Conservation (phyloP, 2,888 invertebrate genomes). For the Lottia scabra region DNA sequence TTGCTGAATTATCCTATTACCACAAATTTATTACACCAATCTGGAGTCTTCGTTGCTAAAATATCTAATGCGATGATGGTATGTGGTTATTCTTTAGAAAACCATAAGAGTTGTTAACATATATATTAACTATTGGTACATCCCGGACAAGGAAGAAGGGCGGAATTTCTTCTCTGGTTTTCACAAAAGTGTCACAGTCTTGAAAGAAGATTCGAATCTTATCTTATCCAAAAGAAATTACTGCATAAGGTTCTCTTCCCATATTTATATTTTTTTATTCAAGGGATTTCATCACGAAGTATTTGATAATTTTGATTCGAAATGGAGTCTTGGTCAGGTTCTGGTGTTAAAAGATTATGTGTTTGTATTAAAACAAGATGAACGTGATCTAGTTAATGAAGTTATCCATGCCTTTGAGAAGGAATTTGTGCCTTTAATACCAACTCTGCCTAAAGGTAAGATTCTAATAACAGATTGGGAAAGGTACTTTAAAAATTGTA, state of each 20-base stretch:
- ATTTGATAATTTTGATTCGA: background rate
- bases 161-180: no score
- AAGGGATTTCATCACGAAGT: conserved; percentile 2
- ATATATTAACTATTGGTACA: no score
- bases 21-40: background rate
- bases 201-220: no score
- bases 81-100: background rate
- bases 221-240: no score
- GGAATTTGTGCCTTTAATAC: no score
- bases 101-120: no score
- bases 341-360: background rate
- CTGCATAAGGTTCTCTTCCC: no score
- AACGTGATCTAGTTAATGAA: background rate
- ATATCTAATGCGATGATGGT: background rate
- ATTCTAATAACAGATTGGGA: no score
- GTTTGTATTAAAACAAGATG: background rate
- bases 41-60: background rate
- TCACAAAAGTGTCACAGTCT: no score
- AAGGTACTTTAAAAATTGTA: no score
- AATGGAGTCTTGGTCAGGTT: background rate
- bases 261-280: background rate
- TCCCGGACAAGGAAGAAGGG: no score
- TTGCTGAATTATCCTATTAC: conserved; percentile 3
- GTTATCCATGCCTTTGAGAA: background rate
- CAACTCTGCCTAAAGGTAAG: no score